Conservation (phyloP, 1,140 invertebrate genomes). For the Solen grandis region DNA sequence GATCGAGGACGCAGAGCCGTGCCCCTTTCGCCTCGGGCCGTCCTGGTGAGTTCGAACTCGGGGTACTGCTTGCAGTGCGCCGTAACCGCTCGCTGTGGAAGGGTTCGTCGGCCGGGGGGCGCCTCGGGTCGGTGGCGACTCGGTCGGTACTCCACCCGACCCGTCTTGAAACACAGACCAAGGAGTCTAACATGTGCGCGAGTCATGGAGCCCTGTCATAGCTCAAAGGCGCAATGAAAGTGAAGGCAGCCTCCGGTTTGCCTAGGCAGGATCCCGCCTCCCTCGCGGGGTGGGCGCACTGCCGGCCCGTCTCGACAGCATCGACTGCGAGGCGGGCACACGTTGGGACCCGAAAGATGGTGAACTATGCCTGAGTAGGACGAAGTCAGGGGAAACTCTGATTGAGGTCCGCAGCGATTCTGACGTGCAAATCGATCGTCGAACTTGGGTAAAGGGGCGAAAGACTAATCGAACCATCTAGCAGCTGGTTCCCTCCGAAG, state of each 20-base stretch:
- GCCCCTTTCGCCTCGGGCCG: too few relatives aligned
- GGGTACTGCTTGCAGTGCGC: too few relatives aligned
- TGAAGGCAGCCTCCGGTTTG: slow-evolving; percentile 73
- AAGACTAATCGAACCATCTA: slow-evolving; percentile 96
- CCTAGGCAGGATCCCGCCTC: slow-evolving; percentile 76
- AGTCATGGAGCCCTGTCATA: slow-evolving; percentile 87
- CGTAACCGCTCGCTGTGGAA: too few relatives aligned
- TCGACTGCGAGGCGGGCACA: slow-evolving; percentile 84
- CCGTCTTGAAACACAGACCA: slow-evolving; percentile 97
- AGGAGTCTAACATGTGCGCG: slow-evolving; percentile 92
- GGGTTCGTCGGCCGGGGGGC: slow-evolving; percentile 20
- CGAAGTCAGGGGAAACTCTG: slow-evolving; percentile 94
- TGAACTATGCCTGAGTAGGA: slow-evolving; percentile 94
- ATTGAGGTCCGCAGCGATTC: slow-evolving; percentile 92
- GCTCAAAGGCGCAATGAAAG: slow-evolving; percentile 87
- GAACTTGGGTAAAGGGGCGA: slow-evolving; percentile 94
- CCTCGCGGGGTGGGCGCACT: slow-evolving; percentile 81
- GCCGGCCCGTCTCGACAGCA: slow-evolving; percentile 80
- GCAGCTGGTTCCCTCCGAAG: slow-evolving; percentile 95
- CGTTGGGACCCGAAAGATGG: slow-evolving; percentile 94
- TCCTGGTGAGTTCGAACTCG: too few relatives aligned
- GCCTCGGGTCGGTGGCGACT: slow-evolving; percentile 61
- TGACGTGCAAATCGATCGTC: slow-evolving; percentile 96
- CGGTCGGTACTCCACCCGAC: slow-evolving; percentile 83
- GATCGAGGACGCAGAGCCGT: too few relatives aligned